These are phyloP conservation scores for Leuctra nigra DNA, from an alignment of 2,888 invertebrate genomes.

Conservation along the genomic window DNA sequence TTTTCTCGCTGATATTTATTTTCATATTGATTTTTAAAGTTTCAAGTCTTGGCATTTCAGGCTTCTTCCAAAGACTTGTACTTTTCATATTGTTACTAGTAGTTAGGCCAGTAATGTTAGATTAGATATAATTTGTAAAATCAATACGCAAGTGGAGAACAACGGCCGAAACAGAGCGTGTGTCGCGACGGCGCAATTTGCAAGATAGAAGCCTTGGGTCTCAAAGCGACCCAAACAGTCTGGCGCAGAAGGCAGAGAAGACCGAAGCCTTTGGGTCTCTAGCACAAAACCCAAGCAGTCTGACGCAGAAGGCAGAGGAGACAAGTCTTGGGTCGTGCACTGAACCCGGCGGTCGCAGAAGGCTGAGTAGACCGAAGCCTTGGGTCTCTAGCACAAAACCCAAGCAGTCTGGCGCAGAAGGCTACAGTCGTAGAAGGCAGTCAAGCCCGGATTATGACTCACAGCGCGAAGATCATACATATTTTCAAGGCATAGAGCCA, in stretches of 20 bases:
- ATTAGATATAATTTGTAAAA: no score
- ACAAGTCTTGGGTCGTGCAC: not conserved
- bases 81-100: no score
- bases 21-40: no score
- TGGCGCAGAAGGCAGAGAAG: constrained; percentile 10
- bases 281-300: not conserved
- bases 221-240: constrained; percentile 2
- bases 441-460: not conserved
- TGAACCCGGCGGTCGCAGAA: constrained; percentile 5
- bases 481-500: constrained; percentile 7
- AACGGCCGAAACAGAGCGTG: no score
- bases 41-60: no score
- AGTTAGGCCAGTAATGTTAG: no score
- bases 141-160: no score
- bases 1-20: no score
- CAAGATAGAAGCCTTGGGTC: not conserved
- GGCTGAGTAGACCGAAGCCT: not conserved
- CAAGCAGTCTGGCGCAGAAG: constrained; percentile 2
- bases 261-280: not conserved
- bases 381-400: not conserved
- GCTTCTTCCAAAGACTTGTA: no score
- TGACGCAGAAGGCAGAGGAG: constrained; percentile 10
- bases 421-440: constrained; percentile 7
- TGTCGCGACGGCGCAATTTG: no score
- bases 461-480: not conserved